phyloP scores from a whole-genome alignment of 2,797 vertebrate species.

The Malacoctenus gilli region DNA sequence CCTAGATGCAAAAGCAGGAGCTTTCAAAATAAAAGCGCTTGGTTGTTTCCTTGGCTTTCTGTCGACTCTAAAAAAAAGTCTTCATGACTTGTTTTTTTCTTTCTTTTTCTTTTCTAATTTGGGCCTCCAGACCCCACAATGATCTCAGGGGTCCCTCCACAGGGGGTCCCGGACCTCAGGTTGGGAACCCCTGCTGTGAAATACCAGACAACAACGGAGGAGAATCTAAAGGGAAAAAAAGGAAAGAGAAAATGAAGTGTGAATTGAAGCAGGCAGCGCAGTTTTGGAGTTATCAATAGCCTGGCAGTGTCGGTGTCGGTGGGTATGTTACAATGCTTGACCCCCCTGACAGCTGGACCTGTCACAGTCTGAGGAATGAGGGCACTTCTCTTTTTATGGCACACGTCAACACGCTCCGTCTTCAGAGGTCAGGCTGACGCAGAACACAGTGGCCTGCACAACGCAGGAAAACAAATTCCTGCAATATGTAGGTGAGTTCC shows the following conservation, averaged over 20 bases:
- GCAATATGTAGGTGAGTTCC: background rate
- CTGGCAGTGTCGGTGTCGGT: constrained; percentile 51
- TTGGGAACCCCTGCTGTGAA: no score
- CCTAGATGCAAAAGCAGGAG: no score
- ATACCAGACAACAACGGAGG: no score
- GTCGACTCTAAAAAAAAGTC: no score
- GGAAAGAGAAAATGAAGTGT: constrained; percentile 1
- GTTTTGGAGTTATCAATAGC: constrained; percentile 72
- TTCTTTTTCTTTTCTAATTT: no score
- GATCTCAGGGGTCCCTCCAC: no score
- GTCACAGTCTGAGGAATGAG: constrained; percentile 8
- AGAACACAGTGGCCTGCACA: background rate
- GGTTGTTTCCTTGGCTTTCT: no score
- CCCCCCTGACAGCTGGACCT: constrained; percentile 63
- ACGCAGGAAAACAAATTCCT: constrained; percentile 9
- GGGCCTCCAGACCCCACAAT: no score
- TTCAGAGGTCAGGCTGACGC: constrained; percentile 11
- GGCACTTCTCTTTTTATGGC: constrained; percentile 67
- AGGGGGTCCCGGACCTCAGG: no score
- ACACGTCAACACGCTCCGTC: constrained; percentile 21
- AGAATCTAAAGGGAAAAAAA: constrained; percentile 9
- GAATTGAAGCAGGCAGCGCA: constrained; percentile 10
- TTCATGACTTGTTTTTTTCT: no score
- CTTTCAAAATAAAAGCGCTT: no score
- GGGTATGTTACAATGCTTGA: constrained; percentile 48